Conservation (phyloP, 2,113 vertebrate genomes). For the Tachysurus vachellii region DNA sequence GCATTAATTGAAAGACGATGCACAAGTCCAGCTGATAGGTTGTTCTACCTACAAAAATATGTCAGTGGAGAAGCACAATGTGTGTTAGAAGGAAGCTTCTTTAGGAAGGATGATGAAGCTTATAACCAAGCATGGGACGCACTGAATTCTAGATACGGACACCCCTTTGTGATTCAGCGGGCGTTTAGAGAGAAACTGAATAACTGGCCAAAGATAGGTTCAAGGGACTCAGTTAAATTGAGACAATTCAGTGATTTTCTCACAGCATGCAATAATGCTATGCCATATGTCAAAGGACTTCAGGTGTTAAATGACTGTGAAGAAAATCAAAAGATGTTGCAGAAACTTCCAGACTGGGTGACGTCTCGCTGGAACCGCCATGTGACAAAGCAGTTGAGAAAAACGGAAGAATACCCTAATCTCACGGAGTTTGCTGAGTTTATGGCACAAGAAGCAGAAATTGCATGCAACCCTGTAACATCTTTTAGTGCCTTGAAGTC, state of each 20-base stretch:
- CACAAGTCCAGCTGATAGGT: slow-evolving; percentile 47
- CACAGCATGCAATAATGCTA: no score
- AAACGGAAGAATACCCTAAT: no score
- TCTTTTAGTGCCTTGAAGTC: no score
- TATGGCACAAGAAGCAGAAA: no score
- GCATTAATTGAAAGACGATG: slow-evolving; percentile 47
- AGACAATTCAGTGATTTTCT: neutral
- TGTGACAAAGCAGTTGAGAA: no score
- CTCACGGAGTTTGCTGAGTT: no score
- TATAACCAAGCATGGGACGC: slow-evolving; percentile 48
- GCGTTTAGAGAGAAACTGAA: slow-evolving; percentile 50
- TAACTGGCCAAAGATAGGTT: slow-evolving; percentile 33
- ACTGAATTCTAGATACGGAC: slow-evolving; percentile 28
- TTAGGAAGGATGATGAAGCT: slow-evolving; percentile 42
- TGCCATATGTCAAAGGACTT: no score
- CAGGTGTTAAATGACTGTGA: no score
- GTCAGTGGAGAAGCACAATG: slow-evolving; percentile 41
- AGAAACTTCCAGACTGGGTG: no score
- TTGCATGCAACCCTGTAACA: no score
- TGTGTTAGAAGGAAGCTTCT: slow-evolving; percentile 52
- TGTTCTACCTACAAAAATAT: slow-evolving; percentile 55
- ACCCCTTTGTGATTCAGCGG: slow-evolving; percentile 45
- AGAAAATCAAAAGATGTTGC: no score
- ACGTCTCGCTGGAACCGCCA: no score
- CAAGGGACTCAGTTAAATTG: slow-evolving; percentile 43